These are phyloP conservation scores for Panagrolaimus sp. DNA, from an alignment of 1,140 invertebrate species.

Conservation along the genomic window DNA sequence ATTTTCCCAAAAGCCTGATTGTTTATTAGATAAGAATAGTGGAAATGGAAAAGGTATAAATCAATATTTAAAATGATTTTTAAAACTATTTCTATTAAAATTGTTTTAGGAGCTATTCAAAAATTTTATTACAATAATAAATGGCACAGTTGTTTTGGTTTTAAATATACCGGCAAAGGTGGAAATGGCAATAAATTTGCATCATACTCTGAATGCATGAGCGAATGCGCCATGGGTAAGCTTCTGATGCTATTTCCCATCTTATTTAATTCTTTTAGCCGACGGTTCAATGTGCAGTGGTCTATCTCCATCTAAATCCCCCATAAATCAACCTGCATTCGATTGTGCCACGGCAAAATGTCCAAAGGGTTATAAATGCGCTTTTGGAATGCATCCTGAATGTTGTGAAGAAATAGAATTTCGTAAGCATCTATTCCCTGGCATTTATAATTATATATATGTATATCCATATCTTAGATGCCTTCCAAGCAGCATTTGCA, in stretches of 20 bases:
- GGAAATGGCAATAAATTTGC: background rate
- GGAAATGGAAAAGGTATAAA: too few relatives aligned
- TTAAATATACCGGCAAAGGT: background rate
- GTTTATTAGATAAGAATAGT: too few relatives aligned
- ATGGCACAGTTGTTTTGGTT: background rate
- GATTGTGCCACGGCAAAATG: background rate
- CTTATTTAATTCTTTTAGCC: background rate
- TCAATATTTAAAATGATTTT: too few relatives aligned
- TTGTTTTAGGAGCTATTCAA: background rate
- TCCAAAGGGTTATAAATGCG: constrained; percentile 21
- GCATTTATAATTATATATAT: background rate
- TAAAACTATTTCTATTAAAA: too few relatives aligned
- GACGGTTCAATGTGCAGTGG: background rate
- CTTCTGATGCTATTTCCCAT: background rate
- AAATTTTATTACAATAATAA: background rate
- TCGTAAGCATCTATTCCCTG: too few relatives aligned
- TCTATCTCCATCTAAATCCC: background rate
- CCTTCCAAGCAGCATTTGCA: background rate
- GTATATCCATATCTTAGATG: too few relatives aligned
- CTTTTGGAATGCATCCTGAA: background rate
- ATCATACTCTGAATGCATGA: background rate
- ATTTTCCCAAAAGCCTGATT: too few relatives aligned
- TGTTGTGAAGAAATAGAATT: background rate
- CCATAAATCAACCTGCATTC: constrained; percentile 1
- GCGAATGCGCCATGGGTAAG: background rate